A percentile compares a stretch with the other conserved stretches of the same genome.
Evolutionary conservation across 2,113 vertebrate genomes (phyloP).

Genomic region (Sylvia atricapilla): DNA sequence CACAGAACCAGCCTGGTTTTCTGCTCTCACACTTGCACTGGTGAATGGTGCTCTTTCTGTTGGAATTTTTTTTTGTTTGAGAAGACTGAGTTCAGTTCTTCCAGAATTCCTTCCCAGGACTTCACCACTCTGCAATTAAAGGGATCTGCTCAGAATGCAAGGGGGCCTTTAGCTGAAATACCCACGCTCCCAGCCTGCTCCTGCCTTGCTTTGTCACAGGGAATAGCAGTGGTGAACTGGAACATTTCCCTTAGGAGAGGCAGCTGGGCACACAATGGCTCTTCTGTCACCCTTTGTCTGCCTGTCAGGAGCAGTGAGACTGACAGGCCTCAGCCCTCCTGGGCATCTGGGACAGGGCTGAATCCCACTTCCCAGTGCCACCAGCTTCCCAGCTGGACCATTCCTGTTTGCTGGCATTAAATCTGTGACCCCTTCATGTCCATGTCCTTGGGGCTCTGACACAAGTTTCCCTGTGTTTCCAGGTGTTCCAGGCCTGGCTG

Average conservation of each 20-base stretch:
- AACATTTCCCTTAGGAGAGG: neutral
- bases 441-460: accelerated
- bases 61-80: neutral
- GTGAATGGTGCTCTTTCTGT: neutral
- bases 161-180: neutral
- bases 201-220: neutral
- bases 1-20: neutral
- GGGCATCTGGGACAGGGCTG: accelerated
- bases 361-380: neutral
- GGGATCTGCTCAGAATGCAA: neutral
- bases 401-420: neutral
- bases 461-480: neutral
- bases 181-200: accelerated
- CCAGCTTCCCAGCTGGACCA: neutral
- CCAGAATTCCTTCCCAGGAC: neutral
- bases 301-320: neutral
- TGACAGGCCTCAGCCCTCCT: neutral
- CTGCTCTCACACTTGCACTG: neutral
- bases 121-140: neutral
- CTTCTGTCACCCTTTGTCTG: neutral
- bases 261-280: neutral
- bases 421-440: accelerated
- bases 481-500: neutral
- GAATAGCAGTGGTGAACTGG: neutral
- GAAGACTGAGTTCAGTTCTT: neutral